These are phyloP conservation scores for Drosophila kikkawai DNA, from an alignment of 1,140 invertebrate species.

Conservation along the genomic window DNA sequence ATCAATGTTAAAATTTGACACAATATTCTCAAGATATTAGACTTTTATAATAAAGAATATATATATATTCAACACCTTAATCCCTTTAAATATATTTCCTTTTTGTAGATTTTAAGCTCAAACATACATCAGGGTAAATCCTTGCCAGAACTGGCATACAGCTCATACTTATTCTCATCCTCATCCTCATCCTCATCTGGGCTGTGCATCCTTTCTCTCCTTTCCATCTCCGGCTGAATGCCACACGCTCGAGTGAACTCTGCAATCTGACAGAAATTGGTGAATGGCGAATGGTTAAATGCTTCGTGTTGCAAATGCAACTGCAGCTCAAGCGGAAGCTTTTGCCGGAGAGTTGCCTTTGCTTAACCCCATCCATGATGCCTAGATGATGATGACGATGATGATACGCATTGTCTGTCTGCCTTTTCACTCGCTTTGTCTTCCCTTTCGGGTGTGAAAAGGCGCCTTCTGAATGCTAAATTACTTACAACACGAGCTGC, in stretches of 20 bases:
- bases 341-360: conserved; percentile 15
- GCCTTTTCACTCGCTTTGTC: background rate
- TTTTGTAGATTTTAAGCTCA: too few relatives aligned
- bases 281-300: conserved; percentile 45
- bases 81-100: too few relatives aligned
- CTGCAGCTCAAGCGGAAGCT: conserved; percentile 22
- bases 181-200: background rate
- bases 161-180: background rate
- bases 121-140: background rate
- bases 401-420: conserved; percentile 5
- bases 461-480: conserved; percentile 28
- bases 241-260: conserved; percentile 61
- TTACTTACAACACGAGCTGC: conserved; percentile 2
- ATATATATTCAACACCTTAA: too few relatives aligned
- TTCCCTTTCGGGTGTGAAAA: conserved; percentile 16
- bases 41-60: too few relatives aligned
- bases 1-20: too few relatives aligned
- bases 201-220: conserved; percentile 9
- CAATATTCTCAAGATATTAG: too few relatives aligned
- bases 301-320: conserved; percentile 26
- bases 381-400: background rate
- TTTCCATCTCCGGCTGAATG: conserved; percentile 51
- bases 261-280: conserved; percentile 71
- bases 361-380: conserved; percentile 27
- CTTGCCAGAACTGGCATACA: background rate